Evolutionary conservation across 2,113 vertebrate genomes (phyloP).

Genomic region (Oreochromis niloticus): DNA sequence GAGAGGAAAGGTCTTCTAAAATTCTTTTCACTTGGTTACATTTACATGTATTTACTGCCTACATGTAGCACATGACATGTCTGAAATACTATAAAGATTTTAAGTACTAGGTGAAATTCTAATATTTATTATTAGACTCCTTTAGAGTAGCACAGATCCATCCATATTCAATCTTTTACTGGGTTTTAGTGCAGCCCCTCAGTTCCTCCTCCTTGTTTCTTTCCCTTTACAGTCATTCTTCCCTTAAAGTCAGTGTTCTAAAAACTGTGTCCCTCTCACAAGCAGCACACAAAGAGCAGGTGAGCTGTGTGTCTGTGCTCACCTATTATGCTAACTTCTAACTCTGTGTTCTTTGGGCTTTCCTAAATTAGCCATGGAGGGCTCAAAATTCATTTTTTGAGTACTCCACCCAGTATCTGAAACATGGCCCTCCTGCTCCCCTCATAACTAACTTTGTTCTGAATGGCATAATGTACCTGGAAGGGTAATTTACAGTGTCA

Average conservation of each 20-base stretch:
- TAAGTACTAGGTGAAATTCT: accelerated
- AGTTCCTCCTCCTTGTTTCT: not conserved
- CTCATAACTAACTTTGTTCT: not conserved
- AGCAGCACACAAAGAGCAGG: not conserved
- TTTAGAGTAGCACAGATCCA: not conserved
- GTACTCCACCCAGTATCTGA: not conserved
- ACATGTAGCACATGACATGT: not conserved
- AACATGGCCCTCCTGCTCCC: not conserved
- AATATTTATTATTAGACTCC: not conserved
- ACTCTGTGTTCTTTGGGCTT: not conserved
- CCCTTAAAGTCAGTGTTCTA: not conserved
- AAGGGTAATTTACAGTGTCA: not conserved
- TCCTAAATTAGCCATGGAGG: not conserved
- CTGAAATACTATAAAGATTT: not conserved
- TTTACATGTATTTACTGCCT: not conserved
- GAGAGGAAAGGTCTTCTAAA: not conserved
- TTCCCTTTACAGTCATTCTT: not conserved
- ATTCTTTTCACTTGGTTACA: not conserved
- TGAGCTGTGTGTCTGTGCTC: not conserved
- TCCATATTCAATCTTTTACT: not conserved
- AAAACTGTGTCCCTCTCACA: not conserved
- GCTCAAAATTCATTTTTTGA: not conserved
- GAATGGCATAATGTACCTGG: not conserved
- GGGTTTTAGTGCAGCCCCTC: not conserved
- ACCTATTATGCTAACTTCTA: not conserved